These are phyloP conservation scores for Mycteria americana DNA, from an alignment of 2,797 vertebrate genomes.

Conservation along the genomic window DNA sequence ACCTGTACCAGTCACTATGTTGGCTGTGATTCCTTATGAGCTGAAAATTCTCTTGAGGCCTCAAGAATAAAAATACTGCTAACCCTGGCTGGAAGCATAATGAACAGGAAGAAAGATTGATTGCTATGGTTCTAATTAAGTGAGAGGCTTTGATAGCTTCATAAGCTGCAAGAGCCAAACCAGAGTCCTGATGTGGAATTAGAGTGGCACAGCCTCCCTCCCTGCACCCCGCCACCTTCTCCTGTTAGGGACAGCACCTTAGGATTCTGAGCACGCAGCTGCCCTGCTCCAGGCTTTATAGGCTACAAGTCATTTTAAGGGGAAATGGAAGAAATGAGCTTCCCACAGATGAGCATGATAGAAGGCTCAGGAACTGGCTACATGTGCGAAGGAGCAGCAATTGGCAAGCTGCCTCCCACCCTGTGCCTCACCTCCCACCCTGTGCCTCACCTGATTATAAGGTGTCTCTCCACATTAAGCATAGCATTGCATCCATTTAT, in stretches of 20 bases:
- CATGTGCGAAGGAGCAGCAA: neutral
- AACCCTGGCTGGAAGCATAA: neutral
- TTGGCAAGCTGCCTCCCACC: neutral
- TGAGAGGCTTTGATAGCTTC: constrained; percentile 25
- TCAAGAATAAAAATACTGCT: constrained; percentile 25
- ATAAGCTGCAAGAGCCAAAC: neutral
- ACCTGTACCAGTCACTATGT: neutral
- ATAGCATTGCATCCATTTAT: neutral
- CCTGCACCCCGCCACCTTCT: neutral
- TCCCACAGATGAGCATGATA: neutral
- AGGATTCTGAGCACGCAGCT: constrained; percentile 26
- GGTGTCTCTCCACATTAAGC: neutral
- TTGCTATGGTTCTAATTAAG: constrained; percentile 24
- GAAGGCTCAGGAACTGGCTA: neutral
- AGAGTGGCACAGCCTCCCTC: neutral
- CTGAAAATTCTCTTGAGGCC: neutral
- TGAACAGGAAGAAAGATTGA: constrained; percentile 48
- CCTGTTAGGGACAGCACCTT: neutral
- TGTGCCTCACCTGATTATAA: neutral
- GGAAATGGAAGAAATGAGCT: constrained; percentile 33
- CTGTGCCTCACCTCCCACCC: neutral
- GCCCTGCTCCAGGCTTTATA: constrained; percentile 30
- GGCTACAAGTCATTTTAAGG: constrained; percentile 51
- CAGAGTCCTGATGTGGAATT: neutral
- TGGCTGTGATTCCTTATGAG: neutral